Evolutionary conservation across 2,113 vertebrate genomes (phyloP).

Genomic region (Dryoscopus gambensis): DNA sequence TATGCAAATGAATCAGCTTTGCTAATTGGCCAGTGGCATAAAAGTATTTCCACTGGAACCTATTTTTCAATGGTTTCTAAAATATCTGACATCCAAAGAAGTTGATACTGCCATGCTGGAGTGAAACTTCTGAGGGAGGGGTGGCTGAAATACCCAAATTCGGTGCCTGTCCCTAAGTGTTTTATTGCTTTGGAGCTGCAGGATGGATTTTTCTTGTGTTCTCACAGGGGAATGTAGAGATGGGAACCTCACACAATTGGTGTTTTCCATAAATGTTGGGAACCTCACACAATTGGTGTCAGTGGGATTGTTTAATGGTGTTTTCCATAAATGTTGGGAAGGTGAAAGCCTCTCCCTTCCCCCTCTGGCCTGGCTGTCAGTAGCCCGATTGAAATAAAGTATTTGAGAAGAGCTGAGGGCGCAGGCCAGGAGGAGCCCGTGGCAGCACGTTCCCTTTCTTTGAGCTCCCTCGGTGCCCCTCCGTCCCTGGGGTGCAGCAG

Average conservation of each 20-base stretch:
- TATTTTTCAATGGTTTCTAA: neutral
- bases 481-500: neutral
- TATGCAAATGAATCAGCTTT: neutral
- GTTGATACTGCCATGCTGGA: rapidly evolving
- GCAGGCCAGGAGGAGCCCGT: neutral
- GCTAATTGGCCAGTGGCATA: neutral
- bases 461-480: neutral
- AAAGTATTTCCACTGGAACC: neutral
- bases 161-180: neutral
- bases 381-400: rapidly evolving
- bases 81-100: neutral
- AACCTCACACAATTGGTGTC: too few species aligned
- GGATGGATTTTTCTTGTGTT: neutral
- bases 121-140: neutral
- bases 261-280: neutral
- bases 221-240: neutral
- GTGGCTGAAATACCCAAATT: neutral
- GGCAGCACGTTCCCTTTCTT: neutral
- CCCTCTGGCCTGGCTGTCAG: neutral
- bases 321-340: too few species aligned
- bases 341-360: neutral
- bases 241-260: rapidly evolving
- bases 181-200: neutral
- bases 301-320: too few species aligned
- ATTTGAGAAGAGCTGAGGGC: neutral